Conservation (phyloP, 2,797 vertebrate genomes). For the Holocentrus rufus region DNA sequence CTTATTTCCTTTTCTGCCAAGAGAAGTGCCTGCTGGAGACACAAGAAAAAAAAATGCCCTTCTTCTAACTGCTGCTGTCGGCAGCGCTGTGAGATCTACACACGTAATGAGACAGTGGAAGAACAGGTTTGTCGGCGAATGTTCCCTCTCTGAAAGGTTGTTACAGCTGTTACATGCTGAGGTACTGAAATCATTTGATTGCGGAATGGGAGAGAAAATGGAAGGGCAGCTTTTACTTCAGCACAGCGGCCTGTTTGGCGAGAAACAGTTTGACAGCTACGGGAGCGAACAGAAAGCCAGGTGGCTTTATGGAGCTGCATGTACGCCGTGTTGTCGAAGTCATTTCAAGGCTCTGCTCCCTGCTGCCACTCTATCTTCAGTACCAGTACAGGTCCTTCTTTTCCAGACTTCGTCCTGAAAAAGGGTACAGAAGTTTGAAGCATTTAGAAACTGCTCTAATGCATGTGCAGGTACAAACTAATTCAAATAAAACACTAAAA, state of each 20-base stretch:
- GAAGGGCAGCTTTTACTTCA: slow-evolving; percentile 25
- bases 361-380: slow-evolving; percentile 45
- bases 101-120: slow-evolving; percentile 45
- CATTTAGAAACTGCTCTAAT: not conserved
- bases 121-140: slow-evolving; percentile 75
- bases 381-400: slow-evolving; percentile 87
- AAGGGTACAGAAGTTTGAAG: slow-evolving; percentile 32
- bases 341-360: slow-evolving; percentile 7
- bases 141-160: slow-evolving; percentile 40
- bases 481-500: no score
- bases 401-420: slow-evolving; percentile 82
- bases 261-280: slow-evolving; percentile 11
- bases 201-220: slow-evolving; percentile 24
- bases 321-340: not conserved
- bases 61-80: slow-evolving; percentile 15
- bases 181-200: slow-evolving; percentile 51
- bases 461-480: not conserved
- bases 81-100: slow-evolving; percentile 10
- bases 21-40: slow-evolving; percentile 14
- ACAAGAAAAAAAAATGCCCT: slow-evolving; percentile 39
- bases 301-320: slow-evolving; percentile 3
- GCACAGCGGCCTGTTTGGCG: slow-evolving; percentile 16
- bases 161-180: slow-evolving; percentile 55
- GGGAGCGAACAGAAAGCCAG: not conserved
- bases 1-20: slow-evolving; percentile 33